phyloP scores from a whole-genome alignment of 2,113 vertebrate species.

The Chaenocephalus aceratus region DNA sequence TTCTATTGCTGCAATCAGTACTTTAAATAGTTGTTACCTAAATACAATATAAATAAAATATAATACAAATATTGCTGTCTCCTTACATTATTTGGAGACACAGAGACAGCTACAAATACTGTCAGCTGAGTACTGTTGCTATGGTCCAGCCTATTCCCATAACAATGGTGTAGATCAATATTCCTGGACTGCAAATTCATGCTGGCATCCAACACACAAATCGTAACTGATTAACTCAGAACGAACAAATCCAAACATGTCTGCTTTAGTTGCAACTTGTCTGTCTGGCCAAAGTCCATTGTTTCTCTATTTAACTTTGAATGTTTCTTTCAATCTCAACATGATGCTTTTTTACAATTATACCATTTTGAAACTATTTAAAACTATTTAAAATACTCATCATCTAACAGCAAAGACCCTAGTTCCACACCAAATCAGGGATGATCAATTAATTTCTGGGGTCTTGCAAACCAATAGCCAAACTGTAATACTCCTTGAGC shows the following conservation, averaged over 20 bases:
- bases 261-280: slow-evolving; percentile 3
- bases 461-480: neutral
- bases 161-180: slow-evolving; percentile 5
- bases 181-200: neutral
- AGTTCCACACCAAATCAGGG: neutral
- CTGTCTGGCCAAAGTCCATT: neutral
- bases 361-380: neutral
- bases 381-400: neutral
- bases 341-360: neutral
- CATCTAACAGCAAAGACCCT: neutral
- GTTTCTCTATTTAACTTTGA: neutral
- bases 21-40: no score
- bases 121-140: neutral
- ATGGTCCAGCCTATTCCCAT: neutral
- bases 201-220: neutral
- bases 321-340: neutral
- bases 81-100: neutral
- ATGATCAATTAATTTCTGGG: neutral
- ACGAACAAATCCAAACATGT: neutral
- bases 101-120: neutral
- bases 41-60: no score
- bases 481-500: neutral
- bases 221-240: neutral
- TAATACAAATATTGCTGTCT: no score
- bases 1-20: no score